These are phyloP conservation scores for Scartelaos histophorus DNA, from an alignment of 2,113 vertebrate species.

Conservation along the genomic window DNA sequence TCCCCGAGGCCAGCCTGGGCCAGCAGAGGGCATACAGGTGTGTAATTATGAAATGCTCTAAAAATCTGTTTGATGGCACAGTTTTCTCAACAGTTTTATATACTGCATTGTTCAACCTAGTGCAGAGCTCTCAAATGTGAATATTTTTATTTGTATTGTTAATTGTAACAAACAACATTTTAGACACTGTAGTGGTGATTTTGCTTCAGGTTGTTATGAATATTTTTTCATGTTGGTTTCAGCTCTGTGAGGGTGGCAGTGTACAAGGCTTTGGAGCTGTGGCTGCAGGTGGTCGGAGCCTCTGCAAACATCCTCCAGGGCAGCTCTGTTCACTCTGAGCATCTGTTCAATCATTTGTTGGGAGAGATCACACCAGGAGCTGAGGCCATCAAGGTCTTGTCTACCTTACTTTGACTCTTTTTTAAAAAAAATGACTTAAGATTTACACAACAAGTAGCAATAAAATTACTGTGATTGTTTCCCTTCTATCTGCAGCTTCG, in stretches of 20 bases:
- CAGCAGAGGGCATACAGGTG: conserved; percentile 89
- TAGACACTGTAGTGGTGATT: too few species aligned
- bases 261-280: conserved; percentile 81
- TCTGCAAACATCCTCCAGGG: conserved; percentile 82
- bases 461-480: background rate
- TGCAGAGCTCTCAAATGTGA: too few species aligned
- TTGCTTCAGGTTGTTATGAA: background rate
- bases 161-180: too few species aligned
- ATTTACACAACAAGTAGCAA: background rate
- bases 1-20: conserved; percentile 72
- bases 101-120: too few species aligned
- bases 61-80: background rate
- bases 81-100: too few species aligned
- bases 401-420: background rate
- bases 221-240: background rate
- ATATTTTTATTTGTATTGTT: too few species aligned
- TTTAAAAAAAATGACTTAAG: background rate
- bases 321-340: conserved; percentile 77
- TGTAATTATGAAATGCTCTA: background rate
- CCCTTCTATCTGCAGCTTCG: conserved; percentile 57
- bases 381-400: conserved; percentile 80
- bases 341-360: conserved; percentile 79
- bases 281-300: conserved; percentile 82
- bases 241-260: conserved; percentile 79
- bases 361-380: conserved; percentile 80